Conservation (phyloP, 2,113 vertebrate species). For the Platysternon megacephalum region DNA sequence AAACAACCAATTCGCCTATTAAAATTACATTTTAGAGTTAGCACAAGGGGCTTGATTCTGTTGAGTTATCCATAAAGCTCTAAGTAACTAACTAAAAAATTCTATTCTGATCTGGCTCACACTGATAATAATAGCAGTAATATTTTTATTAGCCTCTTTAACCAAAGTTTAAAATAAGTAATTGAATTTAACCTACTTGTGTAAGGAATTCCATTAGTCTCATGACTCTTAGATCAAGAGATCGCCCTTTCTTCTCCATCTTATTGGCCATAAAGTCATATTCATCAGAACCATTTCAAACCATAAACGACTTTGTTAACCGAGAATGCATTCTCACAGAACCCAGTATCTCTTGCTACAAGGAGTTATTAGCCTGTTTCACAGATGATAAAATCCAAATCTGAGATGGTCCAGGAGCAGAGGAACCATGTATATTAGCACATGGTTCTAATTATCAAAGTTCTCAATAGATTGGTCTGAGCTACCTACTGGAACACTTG, state of each 20-base stretch:
- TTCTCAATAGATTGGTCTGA: neutral
- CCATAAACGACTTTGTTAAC: neutral
- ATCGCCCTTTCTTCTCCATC: neutral
- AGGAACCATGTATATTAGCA: neutral
- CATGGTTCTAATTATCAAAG: neutral
- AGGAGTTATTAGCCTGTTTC: neutral
- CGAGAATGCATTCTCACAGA: neutral
- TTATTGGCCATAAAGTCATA: neutral
- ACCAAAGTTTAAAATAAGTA: neutral
- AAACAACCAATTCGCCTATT: neutral
- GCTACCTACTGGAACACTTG: accelerated
- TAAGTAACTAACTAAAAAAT: neutral
- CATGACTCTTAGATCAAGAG: neutral
- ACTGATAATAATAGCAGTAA: neutral
- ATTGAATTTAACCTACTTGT: neutral
- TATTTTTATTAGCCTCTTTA: neutral
- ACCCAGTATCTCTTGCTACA: neutral
- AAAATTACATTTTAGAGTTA: neutral
- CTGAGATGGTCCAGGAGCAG: neutral
- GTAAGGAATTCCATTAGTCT: neutral
- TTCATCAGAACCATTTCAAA: neutral
- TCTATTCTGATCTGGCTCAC: neutral
- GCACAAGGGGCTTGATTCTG: accelerated
- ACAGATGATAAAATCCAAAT: neutral
- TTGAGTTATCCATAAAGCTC: neutral